Base-by-base conservation (phyloP, 2,888 invertebrate species). In the Amphiduros pacificus region DNA sequence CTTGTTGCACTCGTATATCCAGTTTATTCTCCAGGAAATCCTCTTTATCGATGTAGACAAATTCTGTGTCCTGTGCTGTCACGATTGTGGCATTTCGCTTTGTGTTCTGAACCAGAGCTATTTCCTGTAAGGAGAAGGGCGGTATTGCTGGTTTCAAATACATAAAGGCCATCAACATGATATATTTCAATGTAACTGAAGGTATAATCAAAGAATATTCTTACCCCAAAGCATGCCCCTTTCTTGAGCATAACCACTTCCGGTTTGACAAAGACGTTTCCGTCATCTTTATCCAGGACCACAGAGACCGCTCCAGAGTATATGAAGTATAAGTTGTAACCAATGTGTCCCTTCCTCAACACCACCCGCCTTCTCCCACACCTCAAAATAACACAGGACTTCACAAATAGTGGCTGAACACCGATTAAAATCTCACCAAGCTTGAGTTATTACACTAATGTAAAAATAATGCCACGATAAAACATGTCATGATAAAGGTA, bases 151-250 rank as follows among this genome's bases (percentile, higher is more conserved):
- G 36, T 17, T 36, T 17, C 9, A 9, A 36, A 36, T 11, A 11
- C 36, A 36, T 36, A 36, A 36, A 36, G 36, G 17, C 36, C 36
- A 36, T 11, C 11, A 9, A 36, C 11, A 36, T 9, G 9, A 11
- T 17, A 36, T 17, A 36, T 11, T 36, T 36, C 17, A 36, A 36
- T 17, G 17, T 17, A 36, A 36, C 36, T 36, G 17, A 36, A 11
- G 17, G 36, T 36, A 11, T 36, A 17, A 36, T 36, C 17, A 9
- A 36, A 11, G 36, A 11, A 22, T 20, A 61, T 2, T 50, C 61
- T 57, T 52, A 65, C 69, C 64, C 71, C 71, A 55, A 71, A 71
- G 41, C 68, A 71, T 9, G 68, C 65, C 11, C 71, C 71, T 27
- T 61, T 63, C n/a, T 51, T 49, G 6, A 71, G 61, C 9, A 56